phyloP scores from a whole-genome alignment of 2,797 vertebrate genomes.

The Mastacembelus armatus region DNA sequence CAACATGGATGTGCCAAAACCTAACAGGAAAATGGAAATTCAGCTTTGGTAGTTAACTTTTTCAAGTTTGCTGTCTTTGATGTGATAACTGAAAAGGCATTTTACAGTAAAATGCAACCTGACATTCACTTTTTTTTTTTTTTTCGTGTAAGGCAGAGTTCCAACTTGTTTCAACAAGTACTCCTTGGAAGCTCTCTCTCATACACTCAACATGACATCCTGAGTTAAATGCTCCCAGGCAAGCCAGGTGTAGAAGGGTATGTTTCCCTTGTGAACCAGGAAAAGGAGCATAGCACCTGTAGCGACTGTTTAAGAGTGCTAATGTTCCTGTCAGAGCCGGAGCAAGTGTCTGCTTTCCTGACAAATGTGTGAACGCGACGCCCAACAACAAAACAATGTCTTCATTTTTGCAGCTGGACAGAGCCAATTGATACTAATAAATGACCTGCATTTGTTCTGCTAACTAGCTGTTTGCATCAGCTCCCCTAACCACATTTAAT shows the following conservation, averaged over 20 bases:
- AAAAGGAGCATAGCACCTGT: conserved; percentile 33
- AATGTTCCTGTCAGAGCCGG: conserved; percentile 16
- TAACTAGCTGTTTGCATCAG: too few species aligned
- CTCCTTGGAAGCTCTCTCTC: conserved; percentile 6
- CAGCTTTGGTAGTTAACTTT: conserved; percentile 10
- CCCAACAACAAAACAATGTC: neutral
- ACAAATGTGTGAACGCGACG: conserved; percentile 28
- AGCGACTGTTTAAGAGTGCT: conserved; percentile 26
- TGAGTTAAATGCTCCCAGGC: conserved; percentile 26
- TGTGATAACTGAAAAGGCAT: neutral
- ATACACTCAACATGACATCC: conserved; percentile 7
- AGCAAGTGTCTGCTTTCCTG: conserved; percentile 25
- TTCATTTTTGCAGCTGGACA: too few species aligned
- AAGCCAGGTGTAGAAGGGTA: conserved; percentile 10
- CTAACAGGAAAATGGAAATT: conserved; percentile 27
- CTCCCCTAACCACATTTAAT: too few species aligned
- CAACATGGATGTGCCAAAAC: conserved; percentile 34
- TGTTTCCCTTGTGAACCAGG: conserved; percentile 50
- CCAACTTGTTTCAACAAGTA: neutral
- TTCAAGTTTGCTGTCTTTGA: conserved; percentile 11
- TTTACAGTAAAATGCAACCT: conserved; percentile 3
- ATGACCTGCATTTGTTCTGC: too few species aligned
- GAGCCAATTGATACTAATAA: too few species aligned
- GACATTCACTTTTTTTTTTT: conserved; percentile 1
- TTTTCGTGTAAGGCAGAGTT: conserved; percentile 21